Evolutionary conservation across 37 sponge, comb jelly and placozoan species (phyloP), one percentile per base, ranked within the genome.

Genomic region (Chondrosia reniformis): DNA sequence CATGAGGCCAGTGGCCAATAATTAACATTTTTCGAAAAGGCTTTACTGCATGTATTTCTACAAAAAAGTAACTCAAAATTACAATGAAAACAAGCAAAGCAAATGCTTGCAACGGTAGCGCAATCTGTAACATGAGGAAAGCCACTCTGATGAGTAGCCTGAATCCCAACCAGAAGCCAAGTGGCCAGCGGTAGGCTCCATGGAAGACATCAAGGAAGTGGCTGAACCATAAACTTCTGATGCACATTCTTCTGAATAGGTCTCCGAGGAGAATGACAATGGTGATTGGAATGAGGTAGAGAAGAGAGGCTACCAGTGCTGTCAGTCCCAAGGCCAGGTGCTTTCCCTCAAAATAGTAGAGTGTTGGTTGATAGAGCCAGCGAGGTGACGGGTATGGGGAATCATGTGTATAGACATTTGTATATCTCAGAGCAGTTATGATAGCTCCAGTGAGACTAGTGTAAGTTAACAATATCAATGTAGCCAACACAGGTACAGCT

Each of bases 401-500:
- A 17, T 80, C 72, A 27, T 6, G 55, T 45, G n/a, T 67, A 30
- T 59, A 59, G 61, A 59, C 28, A 30, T 6, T 37, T 13, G 72
- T 40, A 25, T 69, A 69, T 25, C 4, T 30, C 7, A 69, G 72
- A 43, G 37, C 40, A 1, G 5, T 4, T 21, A 69, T 69, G 43
- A 69, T 44, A 69, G 72, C 42, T 3, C 21, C 42, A 25, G 42
- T 39, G 41, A 69, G 72, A 34, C 40, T 17, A 2, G 72, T 34
- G 72, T 69, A 69, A 25, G 72, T 69, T 21, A 69, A 44, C 9
- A 69, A 25, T 44, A 69, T 69, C 44, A 69, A 43, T 41, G 72
- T 69, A n/a, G 72, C 72, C 72, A 69, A 25, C 22, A 69, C 40
- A 25, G 72, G 72, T 34, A 69, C 72, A 34, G 72, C 32, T 69